Evolutionary conservation across 2,797 vertebrate species (phyloP), one percentile per base, ranked within the genome.

Genomic region (Hybognathus amarus): DNA sequence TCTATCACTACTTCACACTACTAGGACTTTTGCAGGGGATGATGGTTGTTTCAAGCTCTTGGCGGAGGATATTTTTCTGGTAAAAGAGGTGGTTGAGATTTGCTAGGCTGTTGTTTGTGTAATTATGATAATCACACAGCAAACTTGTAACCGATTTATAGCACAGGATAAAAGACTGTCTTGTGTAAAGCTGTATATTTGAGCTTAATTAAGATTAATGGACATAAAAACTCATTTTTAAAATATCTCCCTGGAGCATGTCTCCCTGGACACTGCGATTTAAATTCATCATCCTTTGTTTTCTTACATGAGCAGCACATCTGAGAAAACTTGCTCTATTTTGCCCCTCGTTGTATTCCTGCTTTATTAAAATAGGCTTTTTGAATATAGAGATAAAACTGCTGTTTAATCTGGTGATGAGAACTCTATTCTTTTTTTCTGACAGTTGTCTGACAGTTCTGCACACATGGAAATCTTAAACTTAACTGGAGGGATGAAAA

Each of bases 361-460:
- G 70, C 88, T 84, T 89, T 42, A 85, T 89, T 89, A 88, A 86
- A 89, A 85, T 77, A 89, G 67, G 40, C 61, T 71, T 79, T 86
- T 87, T 86, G 78, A 84, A 90, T 87, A 67, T 88, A 86, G 79
- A 91, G 87, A 82, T 90, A 45, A 74, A 84, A 87, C 79, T 80
- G 74, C 85, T 64, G 76, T 83, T 85, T 87, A 80, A 88, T 83
- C 88, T 87, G 84, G 83, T 84, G 84, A 86, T 85, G 75, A 76
- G 74, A 85, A 79, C 68, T 69, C 40, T 30, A 45, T 77, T 79
- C 45, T 63, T 33, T 80, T 47, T 70, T 20, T 73, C 63, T 70
- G 71, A 69, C 83, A 79, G 63, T 79, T 30, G 13, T 71, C 67
- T 77, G 47, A 12, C 33, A 77, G 63, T 42, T n/a, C 30, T 42